Conservation (phyloP, 2,797 vertebrate genomes). For the Coluber constrictor region DNA sequence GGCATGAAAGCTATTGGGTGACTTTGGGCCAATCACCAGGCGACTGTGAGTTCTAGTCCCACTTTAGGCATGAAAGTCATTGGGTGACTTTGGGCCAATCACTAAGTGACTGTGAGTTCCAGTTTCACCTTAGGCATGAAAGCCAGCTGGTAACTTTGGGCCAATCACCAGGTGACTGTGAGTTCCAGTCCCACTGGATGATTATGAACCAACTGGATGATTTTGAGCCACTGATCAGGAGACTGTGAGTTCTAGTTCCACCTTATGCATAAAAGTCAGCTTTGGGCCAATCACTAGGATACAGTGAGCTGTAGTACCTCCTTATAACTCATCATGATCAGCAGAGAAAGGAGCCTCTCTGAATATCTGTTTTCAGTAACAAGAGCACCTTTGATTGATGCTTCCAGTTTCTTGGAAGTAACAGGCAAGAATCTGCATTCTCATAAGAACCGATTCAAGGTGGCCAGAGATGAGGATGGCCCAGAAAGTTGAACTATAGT, state of each 20-base stretch:
- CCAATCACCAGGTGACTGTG: no score
- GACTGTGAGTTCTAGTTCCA: background rate
- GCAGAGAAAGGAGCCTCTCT: background rate
- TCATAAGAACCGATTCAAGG: background rate
- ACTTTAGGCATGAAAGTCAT: no score
- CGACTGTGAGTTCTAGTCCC: no score
- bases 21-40: no score
- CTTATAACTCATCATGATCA: background rate
- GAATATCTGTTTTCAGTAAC: background rate
- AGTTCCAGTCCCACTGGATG: background rate
- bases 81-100: no score
- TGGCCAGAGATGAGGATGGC: background rate
- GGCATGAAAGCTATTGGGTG: no score
- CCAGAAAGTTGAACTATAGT: background rate
- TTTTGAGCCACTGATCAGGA: background rate
- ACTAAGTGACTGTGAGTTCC: background rate
- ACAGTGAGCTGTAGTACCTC: background rate
- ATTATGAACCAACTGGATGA: no score
- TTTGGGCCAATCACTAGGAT: background rate
- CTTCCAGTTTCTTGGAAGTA: no score
- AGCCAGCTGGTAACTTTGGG: background rate
- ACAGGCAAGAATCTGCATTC: no score
- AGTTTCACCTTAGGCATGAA: background rate
- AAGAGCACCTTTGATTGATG: background rate
- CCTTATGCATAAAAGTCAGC: background rate